Evolutionary conservation across 1,140 invertebrate species (phyloP), one percentile per base, ranked within the genome.

Genomic region (Pogonomyrmex californicus): DNA sequence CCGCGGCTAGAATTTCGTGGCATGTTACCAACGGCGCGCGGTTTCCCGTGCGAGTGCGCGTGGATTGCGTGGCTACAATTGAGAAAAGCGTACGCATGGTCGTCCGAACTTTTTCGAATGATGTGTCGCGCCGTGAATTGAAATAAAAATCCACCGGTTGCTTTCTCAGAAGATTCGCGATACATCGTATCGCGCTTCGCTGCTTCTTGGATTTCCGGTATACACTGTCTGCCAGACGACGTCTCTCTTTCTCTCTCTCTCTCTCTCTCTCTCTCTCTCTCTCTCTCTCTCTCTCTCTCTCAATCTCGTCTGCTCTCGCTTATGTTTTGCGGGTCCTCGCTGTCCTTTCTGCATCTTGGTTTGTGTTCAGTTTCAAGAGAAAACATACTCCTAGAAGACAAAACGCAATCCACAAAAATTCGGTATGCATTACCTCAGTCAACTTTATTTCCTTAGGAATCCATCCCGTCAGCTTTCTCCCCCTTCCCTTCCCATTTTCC

Each of bases 141-240:
- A 94, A 93, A 94, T 93, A 93, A 93, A 94, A 94, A 94, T 94
- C 93, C 93, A 94, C 93, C 91, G 93, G 93, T 94, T 94, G 93
- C 93, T 92, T 91, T 86, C 86, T 75, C 82, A 51, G 88, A 90
- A 90, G 91, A 93, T 86, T 89, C 88, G 91, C 88, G 87, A 85
- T 83, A 86, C 89, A 85, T 78, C 75, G 63, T 86, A 86, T 90
- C 81, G 85, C 77, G 82, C 63, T 86, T 73, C 73, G 66, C 65
- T 78, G 51, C 17, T 17, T 68, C 65, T 49, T 38, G 49, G n/a
- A 14, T 86, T 78, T 90, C 56, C 70, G 83, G 49, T 65, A 44
- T 10, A 14, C 4, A 12, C 75, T 41, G 79, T 76, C 86, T 91
- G 85, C 91, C 91, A 92, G 88, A 88, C 66, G 10, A 30, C 1